These are phyloP conservation scores for Antennarius striatus DNA, from an alignment of 2,113 vertebrate species.

Conservation along the genomic window DNA sequence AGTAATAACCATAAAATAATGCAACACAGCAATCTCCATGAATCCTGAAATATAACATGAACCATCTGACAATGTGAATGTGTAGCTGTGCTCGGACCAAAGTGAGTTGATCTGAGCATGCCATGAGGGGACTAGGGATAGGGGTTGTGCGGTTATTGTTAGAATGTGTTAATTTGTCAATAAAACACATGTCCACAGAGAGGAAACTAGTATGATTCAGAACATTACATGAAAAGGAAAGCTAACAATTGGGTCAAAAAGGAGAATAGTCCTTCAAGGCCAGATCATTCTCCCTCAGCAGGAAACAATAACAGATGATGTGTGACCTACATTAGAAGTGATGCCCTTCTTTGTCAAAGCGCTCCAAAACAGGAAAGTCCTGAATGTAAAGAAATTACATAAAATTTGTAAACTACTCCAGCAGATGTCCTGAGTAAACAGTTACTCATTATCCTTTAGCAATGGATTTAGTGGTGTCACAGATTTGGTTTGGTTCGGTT, in stretches of 20 bases:
- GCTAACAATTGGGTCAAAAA: neutral
- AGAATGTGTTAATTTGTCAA: neutral
- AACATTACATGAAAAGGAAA: slow-evolving; percentile 6
- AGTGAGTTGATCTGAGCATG: neutral
- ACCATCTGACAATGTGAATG: neutral
- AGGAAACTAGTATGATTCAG: slow-evolving; percentile 4
- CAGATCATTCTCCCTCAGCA: slow-evolving; percentile 15
- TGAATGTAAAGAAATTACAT: too few relatives aligned
- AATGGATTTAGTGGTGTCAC: too few relatives aligned
- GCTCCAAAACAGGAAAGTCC: slow-evolving; percentile 5
- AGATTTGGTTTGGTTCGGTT: too few relatives aligned
- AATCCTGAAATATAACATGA: slow-evolving; percentile 3
- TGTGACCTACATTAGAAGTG: slow-evolving; percentile 23
- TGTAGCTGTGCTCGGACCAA: neutral
- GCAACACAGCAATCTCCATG: neutral
- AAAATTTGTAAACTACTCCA: too few relatives aligned
- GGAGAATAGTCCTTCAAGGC: slow-evolving; percentile 27
- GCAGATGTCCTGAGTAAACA: too few relatives aligned
- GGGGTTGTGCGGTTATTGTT: neutral
- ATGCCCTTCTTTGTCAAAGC: slow-evolving; percentile 9
- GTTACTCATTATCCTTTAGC: too few relatives aligned
- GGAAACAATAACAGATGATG: slow-evolving; percentile 38
- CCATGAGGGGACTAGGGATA: too few relatives aligned
- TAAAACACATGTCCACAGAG: neutral
- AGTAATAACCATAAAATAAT: neutral